Evolutionary conservation across 2,888 invertebrate genomes (phyloP).

Genomic region (Noctuana brunneofusca): DNA sequence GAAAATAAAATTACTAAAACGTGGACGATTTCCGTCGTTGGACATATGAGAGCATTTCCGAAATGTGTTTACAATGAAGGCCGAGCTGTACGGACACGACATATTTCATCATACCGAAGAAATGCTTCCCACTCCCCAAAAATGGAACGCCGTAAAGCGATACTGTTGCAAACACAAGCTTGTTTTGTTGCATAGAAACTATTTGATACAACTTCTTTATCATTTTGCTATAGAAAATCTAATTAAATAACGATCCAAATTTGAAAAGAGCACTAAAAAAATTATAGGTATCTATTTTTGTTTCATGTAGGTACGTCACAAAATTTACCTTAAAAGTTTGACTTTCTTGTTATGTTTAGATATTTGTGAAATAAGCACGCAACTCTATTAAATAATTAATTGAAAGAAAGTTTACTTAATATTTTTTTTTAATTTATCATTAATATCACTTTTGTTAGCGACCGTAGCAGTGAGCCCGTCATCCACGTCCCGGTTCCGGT

Average conservation of each 20-base stretch:
- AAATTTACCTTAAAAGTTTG: too few relatives aligned
- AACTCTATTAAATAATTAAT: too few relatives aligned
- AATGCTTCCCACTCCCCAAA: constrained; percentile 66
- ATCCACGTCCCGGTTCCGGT: constrained; percentile 71
- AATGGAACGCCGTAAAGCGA: constrained; percentile 61
- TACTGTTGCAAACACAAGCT: constrained; percentile 46
- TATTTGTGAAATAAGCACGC: too few relatives aligned
- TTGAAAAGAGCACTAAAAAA: too few relatives aligned
- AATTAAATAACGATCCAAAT: too few relatives aligned
- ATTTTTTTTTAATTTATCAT: background rate
- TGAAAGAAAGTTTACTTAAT: too few relatives aligned
- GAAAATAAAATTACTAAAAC: constrained; percentile 66
- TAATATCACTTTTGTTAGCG: constrained; percentile 44
- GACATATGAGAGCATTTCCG: constrained; percentile 69
- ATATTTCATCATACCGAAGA: constrained; percentile 78
- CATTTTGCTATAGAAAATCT: too few relatives aligned
- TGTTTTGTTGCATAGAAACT: background rate
- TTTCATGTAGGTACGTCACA: too few relatives aligned
- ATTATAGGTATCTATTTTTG: too few relatives aligned
- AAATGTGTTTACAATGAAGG: constrained; percentile 80
- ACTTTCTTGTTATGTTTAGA: too few relatives aligned
- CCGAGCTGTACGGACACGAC: constrained; percentile 61
- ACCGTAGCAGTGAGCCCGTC: constrained; percentile 50
- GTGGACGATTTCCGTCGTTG: constrained; percentile 62
- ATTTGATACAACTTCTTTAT: background rate